Evolutionary conservation across 2,113 vertebrate species (phyloP).

Genomic region (Brienomyrus brachyistius): DNA sequence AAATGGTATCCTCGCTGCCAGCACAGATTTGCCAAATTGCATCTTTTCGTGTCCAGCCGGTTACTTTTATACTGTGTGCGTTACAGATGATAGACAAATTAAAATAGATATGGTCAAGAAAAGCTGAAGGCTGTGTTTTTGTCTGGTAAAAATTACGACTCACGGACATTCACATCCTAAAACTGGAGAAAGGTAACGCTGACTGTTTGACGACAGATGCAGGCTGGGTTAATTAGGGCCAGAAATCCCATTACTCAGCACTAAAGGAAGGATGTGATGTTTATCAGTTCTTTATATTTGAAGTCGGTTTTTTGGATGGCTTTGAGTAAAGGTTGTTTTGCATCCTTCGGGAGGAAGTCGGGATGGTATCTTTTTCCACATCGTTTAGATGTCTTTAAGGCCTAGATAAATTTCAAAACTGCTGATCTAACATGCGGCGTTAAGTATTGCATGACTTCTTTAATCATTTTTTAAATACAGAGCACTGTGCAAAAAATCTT

Average conservation of each 20-base stretch:
- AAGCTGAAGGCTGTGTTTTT: background rate
- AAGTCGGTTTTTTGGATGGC: conserved; percentile 52
- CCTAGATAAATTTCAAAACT: background rate
- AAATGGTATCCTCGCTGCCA: background rate
- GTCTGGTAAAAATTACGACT: conserved; percentile 39
- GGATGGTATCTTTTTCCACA: background rate
- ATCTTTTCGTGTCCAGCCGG: background rate
- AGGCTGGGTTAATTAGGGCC: conserved; percentile 63
- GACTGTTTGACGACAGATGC: conserved; percentile 53
- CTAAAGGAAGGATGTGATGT: conserved; percentile 49
- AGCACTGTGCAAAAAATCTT: background rate
- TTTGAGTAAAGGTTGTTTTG: conserved; percentile 34
- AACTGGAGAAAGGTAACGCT: conserved; percentile 47
- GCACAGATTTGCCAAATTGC: background rate
- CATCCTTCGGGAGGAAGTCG: background rate
- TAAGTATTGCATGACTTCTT: background rate
- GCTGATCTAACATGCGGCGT: background rate
- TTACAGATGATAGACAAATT: background rate
- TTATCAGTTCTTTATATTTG: conserved; percentile 55
- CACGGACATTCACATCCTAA: conserved; percentile 46
- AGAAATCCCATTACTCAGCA: conserved; percentile 59
- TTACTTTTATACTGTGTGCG: background rate
- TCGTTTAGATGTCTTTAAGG: background rate
- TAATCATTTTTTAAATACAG: background rate
- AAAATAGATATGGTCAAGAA: background rate